A percentile compares a stretch with the other conserved stretches of the same genome.
Conservation (phyloP, 2,888 invertebrate species). For the Pelosia muscerda region DNA sequence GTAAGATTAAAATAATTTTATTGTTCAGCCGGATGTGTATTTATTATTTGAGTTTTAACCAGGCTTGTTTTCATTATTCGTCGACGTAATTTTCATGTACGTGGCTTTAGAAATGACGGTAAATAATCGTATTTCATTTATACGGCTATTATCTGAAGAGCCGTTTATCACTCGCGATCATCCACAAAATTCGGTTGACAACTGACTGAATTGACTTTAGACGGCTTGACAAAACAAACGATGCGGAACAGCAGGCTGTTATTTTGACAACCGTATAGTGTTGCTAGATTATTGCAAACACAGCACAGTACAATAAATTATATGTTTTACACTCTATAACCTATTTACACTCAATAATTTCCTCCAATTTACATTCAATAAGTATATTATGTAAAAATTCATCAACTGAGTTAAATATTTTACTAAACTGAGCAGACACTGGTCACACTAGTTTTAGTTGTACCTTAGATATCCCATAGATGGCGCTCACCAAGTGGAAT, state of each 20-base stretch:
- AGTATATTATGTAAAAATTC: no score
- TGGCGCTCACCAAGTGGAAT: neutral
- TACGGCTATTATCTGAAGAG: conserved; percentile 31
- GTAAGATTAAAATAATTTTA: conserved; percentile 44
- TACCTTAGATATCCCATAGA: neutral
- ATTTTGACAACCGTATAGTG: conserved; percentile 30
- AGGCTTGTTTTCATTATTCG: conserved; percentile 36
- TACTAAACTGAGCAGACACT: neutral
- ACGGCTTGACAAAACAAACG: conserved; percentile 47
- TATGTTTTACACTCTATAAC: no score
- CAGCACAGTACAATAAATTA: no score
- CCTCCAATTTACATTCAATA: neutral
- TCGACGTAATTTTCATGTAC: conserved; percentile 24
- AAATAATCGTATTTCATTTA: conserved; percentile 44
- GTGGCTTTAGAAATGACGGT: conserved; percentile 28
- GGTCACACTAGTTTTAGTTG: neutral
- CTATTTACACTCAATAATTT: neutral
- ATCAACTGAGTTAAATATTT: neutral
- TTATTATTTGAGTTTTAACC: conserved; percentile 15
- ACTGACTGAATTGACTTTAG: conserved; percentile 41
- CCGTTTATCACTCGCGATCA: conserved; percentile 39
- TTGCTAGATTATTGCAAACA: no score
- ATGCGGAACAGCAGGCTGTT: conserved; percentile 37
- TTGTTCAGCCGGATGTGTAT: conserved; percentile 27
- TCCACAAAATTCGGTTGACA: conserved; percentile 58